A percentile compares a stretch with the other conserved stretches of the same genome.
Conservation (phyloP, 2,797 vertebrate genomes). For the Monodelphis domestica region DNA sequence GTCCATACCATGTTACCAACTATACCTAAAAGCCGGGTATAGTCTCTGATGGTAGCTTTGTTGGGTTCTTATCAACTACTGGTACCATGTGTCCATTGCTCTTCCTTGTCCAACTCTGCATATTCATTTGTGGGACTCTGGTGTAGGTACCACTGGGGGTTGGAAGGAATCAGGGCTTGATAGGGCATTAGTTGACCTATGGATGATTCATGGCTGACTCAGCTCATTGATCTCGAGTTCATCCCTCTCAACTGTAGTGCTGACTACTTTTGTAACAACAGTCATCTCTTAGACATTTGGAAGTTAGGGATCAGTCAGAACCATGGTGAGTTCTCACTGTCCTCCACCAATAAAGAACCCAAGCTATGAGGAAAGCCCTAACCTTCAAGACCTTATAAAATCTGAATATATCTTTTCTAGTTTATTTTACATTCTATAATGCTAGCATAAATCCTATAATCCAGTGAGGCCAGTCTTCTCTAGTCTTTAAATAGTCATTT, state of each 20-base stretch:
- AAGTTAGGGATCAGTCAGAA: neutral
- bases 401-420: neutral
- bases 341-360: neutral
- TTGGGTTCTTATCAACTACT: neutral
- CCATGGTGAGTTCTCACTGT: neutral
- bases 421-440: neutral
- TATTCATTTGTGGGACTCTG: neutral
- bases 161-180: neutral
- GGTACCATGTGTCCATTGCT: neutral
- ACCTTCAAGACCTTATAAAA: neutral
- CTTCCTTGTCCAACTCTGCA: neutral
- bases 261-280: neutral
- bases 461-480: neutral
- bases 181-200: too few species aligned
- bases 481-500: neutral
- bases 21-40: neutral
- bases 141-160: neutral
- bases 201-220: neutral
- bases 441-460: neutral
- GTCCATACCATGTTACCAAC: neutral
- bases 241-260: too few species aligned
- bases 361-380: neutral
- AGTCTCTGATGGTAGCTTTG: neutral
- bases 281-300: too few species aligned
- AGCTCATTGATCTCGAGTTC: too few species aligned